Base-by-base conservation (phyloP, 2,113 vertebrate species). In the Bagarius yarrelli region DNA sequence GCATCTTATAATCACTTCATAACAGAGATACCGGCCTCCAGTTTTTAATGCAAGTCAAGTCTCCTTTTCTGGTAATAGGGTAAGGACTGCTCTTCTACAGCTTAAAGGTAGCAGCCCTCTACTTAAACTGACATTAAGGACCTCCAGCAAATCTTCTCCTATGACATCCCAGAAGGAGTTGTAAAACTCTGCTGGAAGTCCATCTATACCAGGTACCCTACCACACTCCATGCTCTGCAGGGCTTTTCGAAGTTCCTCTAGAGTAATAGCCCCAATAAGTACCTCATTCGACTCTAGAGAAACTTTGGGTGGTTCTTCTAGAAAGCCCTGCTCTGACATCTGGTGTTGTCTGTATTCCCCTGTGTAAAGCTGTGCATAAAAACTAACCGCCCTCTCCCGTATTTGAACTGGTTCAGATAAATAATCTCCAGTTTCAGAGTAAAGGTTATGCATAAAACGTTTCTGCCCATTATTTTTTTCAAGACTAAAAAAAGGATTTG, bases 391-490 rank as follows among this genome's bases (percentile, higher is more conserved):
- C 64, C 70, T 64, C 2, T 2, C 56, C 0, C 8, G 4, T 23
- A 83, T 73, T 63, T 72, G 44, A 52, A 1, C 4, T 13, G 36
- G 14, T 5, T 47, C 56, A 14, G 36, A 25, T 19, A 53, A 27
- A 50, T 60, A 15, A 1, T 2, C 9, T 23, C 66, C 66, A 59
- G 25, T 60, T 50, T 77, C 53, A 23, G 73, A 25, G 8, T 6
- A 19, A 3, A 77, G 36, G 18, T 14, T 56, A 25, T 59, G n/a
- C 8, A 69, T 40, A 52, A 72, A 36, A 60, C 3, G 1, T 52
- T 75, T 83, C 47, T 64, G 44, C 4, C 57, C 66, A 71, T 82
- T 71, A n/a, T 60, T 60, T 2, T 47, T 66, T 47, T 78, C 64
- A 15, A 73, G 18, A 53, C 66, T 63, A 53, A 53, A 72, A 34